These are phyloP conservation scores for Chymomyza costata DNA, from an alignment of 1,140 invertebrate species.

Conservation along the genomic window DNA sequence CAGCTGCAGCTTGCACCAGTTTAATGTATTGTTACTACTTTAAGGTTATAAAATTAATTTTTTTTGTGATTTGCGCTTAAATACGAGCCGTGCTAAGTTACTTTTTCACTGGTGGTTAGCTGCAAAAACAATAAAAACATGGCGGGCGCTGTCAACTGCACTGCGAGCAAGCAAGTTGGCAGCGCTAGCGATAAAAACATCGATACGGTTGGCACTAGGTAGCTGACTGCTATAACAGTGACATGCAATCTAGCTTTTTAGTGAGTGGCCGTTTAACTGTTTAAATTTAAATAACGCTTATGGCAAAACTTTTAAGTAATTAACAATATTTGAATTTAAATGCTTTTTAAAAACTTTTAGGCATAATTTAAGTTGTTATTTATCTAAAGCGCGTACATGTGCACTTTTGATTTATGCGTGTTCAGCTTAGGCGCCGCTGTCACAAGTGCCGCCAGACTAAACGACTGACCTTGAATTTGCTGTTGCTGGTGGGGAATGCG, in stretches of 20 bases:
- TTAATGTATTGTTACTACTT: not conserved
- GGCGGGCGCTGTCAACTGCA: not conserved
- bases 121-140: no score
- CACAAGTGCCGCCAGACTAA: no score
- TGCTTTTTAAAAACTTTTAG: not conserved
- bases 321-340: not conserved
- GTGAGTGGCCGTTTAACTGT: not conserved
- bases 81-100: no score
- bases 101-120: no score
- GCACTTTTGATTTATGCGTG: no score
- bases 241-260: not conserved
- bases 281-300: not conserved
- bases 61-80: not conserved
- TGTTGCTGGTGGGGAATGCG: slow-evolving; percentile 5
- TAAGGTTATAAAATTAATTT: not conserved
- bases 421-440: no score
- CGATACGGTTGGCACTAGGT: not conserved
- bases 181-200: slow-evolving; percentile 7
- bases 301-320: slow-evolving; percentile 1
- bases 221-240: slow-evolving; percentile 25
- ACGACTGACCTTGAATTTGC: slow-evolving; percentile 2
- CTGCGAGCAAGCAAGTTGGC: not conserved
- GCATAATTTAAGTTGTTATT: no score
- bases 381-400: no score
- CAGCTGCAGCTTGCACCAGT: not conserved